phyloP scores from a whole-genome alignment of 2,888 invertebrate genomes.

The Erpobdella octoculata region DNA sequence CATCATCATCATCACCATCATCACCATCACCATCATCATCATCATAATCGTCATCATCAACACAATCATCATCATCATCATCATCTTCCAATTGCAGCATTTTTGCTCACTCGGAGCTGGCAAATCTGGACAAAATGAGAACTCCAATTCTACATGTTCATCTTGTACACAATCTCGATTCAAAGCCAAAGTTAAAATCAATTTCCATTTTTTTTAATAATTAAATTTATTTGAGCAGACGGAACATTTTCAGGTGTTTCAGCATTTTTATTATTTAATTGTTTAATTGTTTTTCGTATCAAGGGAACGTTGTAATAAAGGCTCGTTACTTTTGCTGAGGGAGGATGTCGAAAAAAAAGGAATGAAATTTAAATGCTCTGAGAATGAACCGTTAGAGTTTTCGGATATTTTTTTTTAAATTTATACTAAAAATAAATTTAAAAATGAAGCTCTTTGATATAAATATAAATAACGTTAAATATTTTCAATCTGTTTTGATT shows the following conservation, averaged over 20 bases:
- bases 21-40: conserved; percentile 2
- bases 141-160: conserved; percentile 21
- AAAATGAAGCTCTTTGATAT: too few species aligned
- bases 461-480: too few species aligned
- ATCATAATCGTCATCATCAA: too few species aligned
- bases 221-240: background rate
- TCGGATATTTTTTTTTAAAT: background rate
- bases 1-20: conserved; percentile 1
- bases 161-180: conserved; percentile 3
- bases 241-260: too few species aligned
- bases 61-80: too few species aligned
- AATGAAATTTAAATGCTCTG: conserved; percentile 24
- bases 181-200: background rate
- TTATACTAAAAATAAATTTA: too few species aligned
- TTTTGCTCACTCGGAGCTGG: conserved; percentile 23
- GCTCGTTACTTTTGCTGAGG: background rate
- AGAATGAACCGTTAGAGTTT: conserved; percentile 9
- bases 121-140: conserved; percentile 8
- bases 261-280: too few species aligned
- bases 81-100: background rate
- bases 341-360: conserved; percentile 24
- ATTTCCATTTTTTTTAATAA: background rate
- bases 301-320: conserved; percentile 16
- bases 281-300: background rate
- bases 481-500: too few species aligned